phyloP scores from a whole-genome alignment of 1,140 invertebrate genomes.

The Pogonomyrmex californicus region DNA sequence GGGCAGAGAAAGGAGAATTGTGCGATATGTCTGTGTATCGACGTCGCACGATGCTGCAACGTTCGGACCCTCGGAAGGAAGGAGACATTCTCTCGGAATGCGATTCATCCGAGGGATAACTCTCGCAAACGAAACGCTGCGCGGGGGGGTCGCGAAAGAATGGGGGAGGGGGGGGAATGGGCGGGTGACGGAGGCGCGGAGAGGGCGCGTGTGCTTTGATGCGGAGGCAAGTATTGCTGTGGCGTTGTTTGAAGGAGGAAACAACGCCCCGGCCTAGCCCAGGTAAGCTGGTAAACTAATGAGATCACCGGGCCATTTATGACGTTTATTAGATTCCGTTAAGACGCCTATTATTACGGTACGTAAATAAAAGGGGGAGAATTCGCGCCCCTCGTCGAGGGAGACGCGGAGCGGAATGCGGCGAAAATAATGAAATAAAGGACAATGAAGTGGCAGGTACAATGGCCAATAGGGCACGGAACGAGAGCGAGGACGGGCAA shows the following conservation, averaged over 20 bases:
- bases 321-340: conserved; percentile 86
- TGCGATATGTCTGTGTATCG: not conserved
- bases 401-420: conserved; percentile 74
- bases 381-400: conserved; percentile 65
- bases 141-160: not conserved
- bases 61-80: not conserved
- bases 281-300: conserved; percentile 77
- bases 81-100: not conserved
- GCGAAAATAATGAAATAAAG: conserved; percentile 82
- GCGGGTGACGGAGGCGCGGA: not conserved
- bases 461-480: conserved; percentile 72
- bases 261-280: conserved; percentile 12
- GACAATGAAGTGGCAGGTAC: conserved; percentile 82
- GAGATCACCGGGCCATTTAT: conserved; percentile 81
- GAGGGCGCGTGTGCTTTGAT: conserved; percentile 19
- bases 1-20: not conserved
- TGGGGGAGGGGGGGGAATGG: not conserved
- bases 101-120: not conserved
- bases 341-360: conserved; percentile 84
- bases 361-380: conserved; percentile 81
- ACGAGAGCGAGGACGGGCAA: conserved; percentile 65
- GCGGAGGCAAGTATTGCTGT: conserved; percentile 14
- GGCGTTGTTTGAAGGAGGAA: not conserved
- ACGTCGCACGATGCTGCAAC: not conserved
- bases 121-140: not conserved